These are phyloP conservation scores for Lerema accius DNA, from an alignment of 1,140 invertebrate species.

Conservation along the genomic window DNA sequence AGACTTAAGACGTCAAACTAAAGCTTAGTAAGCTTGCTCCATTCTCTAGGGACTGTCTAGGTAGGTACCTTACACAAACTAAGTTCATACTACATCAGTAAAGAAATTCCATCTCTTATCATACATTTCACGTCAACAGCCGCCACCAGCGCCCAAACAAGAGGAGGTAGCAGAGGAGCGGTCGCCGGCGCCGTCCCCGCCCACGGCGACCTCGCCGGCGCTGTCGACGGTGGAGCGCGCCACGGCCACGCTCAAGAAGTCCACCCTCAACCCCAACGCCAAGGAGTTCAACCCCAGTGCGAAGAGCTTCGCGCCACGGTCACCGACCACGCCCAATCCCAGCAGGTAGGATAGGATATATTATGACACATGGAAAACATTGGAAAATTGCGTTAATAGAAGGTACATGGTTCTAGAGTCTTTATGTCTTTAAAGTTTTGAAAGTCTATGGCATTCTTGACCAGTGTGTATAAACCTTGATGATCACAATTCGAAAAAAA, in stretches of 20 bases:
- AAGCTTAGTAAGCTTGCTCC: too few species aligned
- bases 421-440: too few species aligned
- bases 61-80: too few species aligned
- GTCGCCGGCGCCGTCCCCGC: constrained; percentile 38
- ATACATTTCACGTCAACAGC: constrained; percentile 27
- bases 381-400: too few species aligned
- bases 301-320: constrained; percentile 93
- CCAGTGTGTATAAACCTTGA: too few species aligned
- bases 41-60: too few species aligned
- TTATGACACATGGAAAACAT: neutral
- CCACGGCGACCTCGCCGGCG: constrained; percentile 41
- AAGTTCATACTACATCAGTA: too few species aligned
- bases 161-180: constrained; percentile 48
- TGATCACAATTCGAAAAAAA: too few species aligned
- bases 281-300: constrained; percentile 95
- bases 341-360: constrained; percentile 63
- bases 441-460: too few species aligned
- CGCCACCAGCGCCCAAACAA: constrained; percentile 50
- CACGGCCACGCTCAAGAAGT: constrained; percentile 87
- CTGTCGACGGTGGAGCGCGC: constrained; percentile 83
- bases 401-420: too few species aligned
- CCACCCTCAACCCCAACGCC: constrained; percentile 93
- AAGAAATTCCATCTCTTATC: too few species aligned
- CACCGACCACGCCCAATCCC: constrained; percentile 84
- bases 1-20: too few species aligned